A percentile compares a stretch with the other conserved stretches of the same genome.
These are phyloP conservation scores for Eupeodes latifasciatus DNA, from an alignment of 2,888 invertebrate species.

Conservation along the genomic window DNA sequence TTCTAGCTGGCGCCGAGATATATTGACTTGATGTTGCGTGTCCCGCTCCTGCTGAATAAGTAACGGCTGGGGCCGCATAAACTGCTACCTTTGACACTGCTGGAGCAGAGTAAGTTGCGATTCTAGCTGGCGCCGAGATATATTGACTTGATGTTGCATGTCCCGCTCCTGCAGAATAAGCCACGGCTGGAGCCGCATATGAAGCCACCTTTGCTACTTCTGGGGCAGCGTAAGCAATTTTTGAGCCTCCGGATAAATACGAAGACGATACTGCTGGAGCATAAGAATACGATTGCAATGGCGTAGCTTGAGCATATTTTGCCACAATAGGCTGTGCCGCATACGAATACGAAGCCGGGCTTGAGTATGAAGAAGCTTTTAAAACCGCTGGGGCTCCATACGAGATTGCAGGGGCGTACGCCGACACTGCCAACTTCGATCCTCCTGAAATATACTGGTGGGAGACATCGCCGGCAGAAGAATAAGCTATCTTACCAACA, in stretches of 20 bases:
- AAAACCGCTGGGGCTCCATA: constrained; percentile 50
- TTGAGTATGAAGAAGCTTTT: constrained; percentile 78
- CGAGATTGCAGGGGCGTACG: constrained; percentile 74
- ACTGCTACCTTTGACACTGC: constrained; percentile 71
- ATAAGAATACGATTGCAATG: constrained; percentile 73
- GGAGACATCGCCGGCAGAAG: constrained; percentile 32
- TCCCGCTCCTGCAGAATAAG: constrained; percentile 34
- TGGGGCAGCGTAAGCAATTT: constrained; percentile 81
- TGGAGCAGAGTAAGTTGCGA: constrained; percentile 74
- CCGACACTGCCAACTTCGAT: constrained; percentile 60
- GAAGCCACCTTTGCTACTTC: constrained; percentile 81
- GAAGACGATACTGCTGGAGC: constrained; percentile 66
- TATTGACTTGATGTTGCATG: constrained; percentile 74
- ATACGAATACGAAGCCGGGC: constrained; percentile 77
- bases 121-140: constrained; percentile 77
- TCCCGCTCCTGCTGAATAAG: constrained; percentile 56
- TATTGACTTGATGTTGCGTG: constrained; percentile 51
- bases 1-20: constrained; percentile 51
- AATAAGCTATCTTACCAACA: constrained; percentile 41
- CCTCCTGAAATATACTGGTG: constrained; percentile 57
- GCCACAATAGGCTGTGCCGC: constrained; percentile 75
- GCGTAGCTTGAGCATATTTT: constrained; percentile 77
- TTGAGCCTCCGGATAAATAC: constrained; percentile 69
- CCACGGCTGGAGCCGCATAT: constrained; percentile 30
- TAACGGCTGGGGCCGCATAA: constrained; percentile 69